These are phyloP conservation scores for Scrobipalpa costella DNA, from an alignment of 2,888 invertebrate genomes.

Conservation along the genomic window DNA sequence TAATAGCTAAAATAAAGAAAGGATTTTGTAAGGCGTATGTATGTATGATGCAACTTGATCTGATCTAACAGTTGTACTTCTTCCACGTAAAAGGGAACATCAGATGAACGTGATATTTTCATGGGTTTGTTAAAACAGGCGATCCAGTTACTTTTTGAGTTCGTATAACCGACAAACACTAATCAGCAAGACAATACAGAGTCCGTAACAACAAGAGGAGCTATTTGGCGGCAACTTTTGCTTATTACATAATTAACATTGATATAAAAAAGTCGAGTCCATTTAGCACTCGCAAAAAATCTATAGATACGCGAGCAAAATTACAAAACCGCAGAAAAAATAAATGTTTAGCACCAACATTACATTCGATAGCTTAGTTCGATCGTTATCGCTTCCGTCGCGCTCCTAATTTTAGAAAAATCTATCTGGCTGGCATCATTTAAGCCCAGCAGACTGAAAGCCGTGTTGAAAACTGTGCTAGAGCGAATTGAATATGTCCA, in stretches of 20 bases:
- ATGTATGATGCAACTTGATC: not conserved
- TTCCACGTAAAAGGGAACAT: too few relatives aligned
- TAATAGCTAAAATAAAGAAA: not conserved
- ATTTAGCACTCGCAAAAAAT: too few relatives aligned
- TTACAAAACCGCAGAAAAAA: not conserved
- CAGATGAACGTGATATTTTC: too few relatives aligned
- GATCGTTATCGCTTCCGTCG: slow-evolving; percentile 12
- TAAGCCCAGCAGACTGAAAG: slow-evolving; percentile 5
- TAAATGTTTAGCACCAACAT: not conserved
- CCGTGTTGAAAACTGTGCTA: slow-evolving; percentile 16
- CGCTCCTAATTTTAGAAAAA: slow-evolving; percentile 17
- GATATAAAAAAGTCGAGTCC: too few relatives aligned
- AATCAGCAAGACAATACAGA: too few relatives aligned
- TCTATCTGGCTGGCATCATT: slow-evolving; percentile 2
- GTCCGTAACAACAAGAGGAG: too few relatives aligned
- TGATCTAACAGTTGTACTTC: too few relatives aligned
- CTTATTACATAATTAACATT: too few relatives aligned
- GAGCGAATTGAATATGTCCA: slow-evolving; percentile 5
- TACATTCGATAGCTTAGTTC: not conserved
- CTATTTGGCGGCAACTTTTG: too few relatives aligned
- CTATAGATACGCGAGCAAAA: too few relatives aligned
- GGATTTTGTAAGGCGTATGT: not conserved
- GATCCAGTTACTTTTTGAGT: too few relatives aligned
- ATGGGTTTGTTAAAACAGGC: too few relatives aligned
- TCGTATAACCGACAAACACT: not conserved